A percentile compares a stretch with the other conserved stretches of the same genome.
Evolutionary conservation across 2,888 invertebrate species (phyloP).

Genomic region (Netelia fuscicornis): DNA sequence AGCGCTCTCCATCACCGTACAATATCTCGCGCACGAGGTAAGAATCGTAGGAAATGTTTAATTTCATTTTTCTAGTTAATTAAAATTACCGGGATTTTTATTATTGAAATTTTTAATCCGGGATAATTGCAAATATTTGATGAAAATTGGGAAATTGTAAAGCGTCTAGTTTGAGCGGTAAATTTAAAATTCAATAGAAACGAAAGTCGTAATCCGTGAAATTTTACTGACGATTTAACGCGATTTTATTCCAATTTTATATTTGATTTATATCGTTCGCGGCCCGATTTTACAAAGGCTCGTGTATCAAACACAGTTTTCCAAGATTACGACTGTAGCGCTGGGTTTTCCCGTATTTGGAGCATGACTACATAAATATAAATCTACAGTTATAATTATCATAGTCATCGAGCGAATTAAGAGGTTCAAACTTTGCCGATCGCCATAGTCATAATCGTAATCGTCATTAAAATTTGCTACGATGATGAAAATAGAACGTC

Average conservation of each 20-base stretch:
- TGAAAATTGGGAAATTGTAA: background rate
- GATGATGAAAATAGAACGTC: background rate
- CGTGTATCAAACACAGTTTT: conserved; percentile 17
- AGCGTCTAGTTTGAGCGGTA: background rate
- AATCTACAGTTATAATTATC: conserved; percentile 45
- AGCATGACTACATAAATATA: conserved; percentile 46
- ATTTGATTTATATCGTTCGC: background rate
- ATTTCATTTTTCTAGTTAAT: no score
- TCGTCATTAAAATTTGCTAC: background rate
- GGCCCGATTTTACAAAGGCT: background rate
- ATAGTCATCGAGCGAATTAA: conserved; percentile 30
- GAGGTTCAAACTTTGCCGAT: conserved; percentile 13
- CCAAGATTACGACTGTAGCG: background rate
- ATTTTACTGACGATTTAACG: no score
- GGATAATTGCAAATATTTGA: background rate
- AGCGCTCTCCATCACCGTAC: conserved; percentile 93
- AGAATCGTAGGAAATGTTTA: conserved; percentile 40
- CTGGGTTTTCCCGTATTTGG: conserved; percentile 26
- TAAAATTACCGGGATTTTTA: no score
- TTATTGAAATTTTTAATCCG: no score
- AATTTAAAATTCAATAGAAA: background rate
- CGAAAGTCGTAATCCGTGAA: background rate
- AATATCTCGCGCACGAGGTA: conserved; percentile 91
- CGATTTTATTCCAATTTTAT: background rate
- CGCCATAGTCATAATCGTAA: conserved; percentile 12